A percentile compares a stretch with the other conserved stretches of the same genome.
Conservation (phyloP, 2,888 invertebrate species). For the Ephialtes manifestator region DNA sequence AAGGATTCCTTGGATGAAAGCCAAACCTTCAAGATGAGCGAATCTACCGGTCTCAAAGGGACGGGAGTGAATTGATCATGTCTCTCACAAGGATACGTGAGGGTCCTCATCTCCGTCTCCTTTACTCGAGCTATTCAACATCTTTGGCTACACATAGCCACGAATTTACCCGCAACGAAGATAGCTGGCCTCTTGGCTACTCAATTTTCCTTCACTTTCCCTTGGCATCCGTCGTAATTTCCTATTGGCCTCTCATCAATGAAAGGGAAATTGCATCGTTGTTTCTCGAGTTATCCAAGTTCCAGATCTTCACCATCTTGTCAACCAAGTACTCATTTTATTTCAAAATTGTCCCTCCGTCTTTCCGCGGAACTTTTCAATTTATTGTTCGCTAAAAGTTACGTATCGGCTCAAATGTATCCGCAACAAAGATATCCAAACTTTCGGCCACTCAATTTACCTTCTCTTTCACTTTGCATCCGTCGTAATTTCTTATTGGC, state of each 20-base stretch:
- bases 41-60: conserved; percentile 38
- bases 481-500: neutral
- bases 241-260: conserved; percentile 10
- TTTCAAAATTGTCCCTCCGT: neutral
- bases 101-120: conserved; percentile 10
- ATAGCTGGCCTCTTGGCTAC: neutral
- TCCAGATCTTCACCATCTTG: neutral
- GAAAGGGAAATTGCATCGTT: conserved; percentile 12
- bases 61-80: conserved; percentile 59
- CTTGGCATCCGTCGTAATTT: conserved; percentile 3
- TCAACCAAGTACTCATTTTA: neutral
- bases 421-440: neutral
- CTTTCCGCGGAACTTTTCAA: neutral
- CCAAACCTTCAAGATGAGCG: conserved; percentile 53
- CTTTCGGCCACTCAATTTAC: conserved; percentile 9
- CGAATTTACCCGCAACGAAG: conserved; percentile 19
- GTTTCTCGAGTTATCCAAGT: neutral
- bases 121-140: conserved; percentile 32
- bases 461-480: neutral
- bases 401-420: conserved; percentile 11
- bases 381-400: neutral
- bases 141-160: conserved; percentile 35
- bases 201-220: conserved; percentile 10
- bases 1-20: conserved; percentile 58
- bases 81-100: conserved; percentile 43